These are phyloP conservation scores for Coracopsis vasa DNA, from an alignment of 2,113 vertebrate genomes.

Conservation along the genomic window DNA sequence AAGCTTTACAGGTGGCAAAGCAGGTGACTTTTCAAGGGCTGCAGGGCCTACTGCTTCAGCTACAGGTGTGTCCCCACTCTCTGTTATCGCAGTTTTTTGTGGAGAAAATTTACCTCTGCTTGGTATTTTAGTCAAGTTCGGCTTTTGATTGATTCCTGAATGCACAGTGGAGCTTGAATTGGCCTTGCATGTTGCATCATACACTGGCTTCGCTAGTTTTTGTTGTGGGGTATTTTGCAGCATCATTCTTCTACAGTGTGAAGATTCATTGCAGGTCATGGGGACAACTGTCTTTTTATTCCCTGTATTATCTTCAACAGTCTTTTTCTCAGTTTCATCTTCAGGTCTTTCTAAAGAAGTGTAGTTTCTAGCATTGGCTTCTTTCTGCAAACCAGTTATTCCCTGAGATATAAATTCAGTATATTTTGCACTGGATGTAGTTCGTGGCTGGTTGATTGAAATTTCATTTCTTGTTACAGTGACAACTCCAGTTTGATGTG, in stretches of 20 bases:
- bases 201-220: slow-evolving; percentile 74
- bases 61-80: slow-evolving; percentile 21
- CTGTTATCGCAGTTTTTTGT: slow-evolving; percentile 65
- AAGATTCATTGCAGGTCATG: slow-evolving; percentile 23
- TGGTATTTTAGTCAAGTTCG: slow-evolving; percentile 79
- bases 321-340: slow-evolving; percentile 69
- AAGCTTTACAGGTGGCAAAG: slow-evolving; percentile 75
- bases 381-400: slow-evolving; percentile 67
- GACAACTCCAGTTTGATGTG: slow-evolving; percentile 74
- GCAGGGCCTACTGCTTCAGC: slow-evolving; percentile 22
- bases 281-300: slow-evolving; percentile 61
- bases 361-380: slow-evolving; percentile 63
- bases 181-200: slow-evolving; percentile 58
- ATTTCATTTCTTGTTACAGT: slow-evolving; percentile 75
- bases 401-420: slow-evolving; percentile 75
- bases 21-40: slow-evolving; percentile 74
- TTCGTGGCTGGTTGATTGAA: slow-evolving; percentile 64
- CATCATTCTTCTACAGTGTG: slow-evolving; percentile 56
- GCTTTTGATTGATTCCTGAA: slow-evolving; percentile 64
- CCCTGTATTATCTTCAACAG: slow-evolving; percentile 33
- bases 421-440: slow-evolving; percentile 64
- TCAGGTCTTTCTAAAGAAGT: slow-evolving; percentile 70
- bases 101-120: slow-evolving; percentile 79
- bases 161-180: slow-evolving; percentile 65
- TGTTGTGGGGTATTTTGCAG: slow-evolving; percentile 65